A percentile compares a stretch with the other conserved stretches of the same genome.
Evolutionary conservation across 2,797 vertebrate species (phyloP).

Genomic region (Peromyscus nudipes): DNA sequence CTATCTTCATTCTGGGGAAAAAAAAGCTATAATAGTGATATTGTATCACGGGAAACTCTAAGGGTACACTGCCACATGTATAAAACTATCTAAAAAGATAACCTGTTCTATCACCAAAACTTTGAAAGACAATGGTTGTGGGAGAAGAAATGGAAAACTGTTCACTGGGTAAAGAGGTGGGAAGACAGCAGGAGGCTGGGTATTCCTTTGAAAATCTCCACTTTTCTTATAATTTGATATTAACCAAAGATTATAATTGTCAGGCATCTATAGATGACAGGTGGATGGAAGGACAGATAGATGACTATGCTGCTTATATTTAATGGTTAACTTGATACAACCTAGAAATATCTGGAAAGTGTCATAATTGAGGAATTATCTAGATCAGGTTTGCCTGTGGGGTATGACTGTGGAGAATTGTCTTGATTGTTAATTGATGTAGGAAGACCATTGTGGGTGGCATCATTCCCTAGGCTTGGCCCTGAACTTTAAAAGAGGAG

Average conservation of each 20-base stretch:
- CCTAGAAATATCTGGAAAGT: neutral
- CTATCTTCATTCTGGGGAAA: constrained; percentile 14
- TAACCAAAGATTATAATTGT: neutral
- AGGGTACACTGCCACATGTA: neutral
- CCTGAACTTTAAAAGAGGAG: neutral
- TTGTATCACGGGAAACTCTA: constrained; percentile 41
- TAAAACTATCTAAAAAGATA: constrained; percentile 49
- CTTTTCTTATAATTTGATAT: neutral
- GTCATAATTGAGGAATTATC: neutral
- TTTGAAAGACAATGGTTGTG: neutral
- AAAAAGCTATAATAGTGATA: neutral
- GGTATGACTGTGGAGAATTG: neutral
- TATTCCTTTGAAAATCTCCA: constrained; percentile 20
- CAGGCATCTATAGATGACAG: neutral
- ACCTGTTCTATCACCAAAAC: neutral
- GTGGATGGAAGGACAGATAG: too few species aligned
- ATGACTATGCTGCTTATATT: neutral
- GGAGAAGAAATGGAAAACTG: neutral
- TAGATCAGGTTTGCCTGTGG: neutral
- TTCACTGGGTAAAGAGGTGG: neutral
- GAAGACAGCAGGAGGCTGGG: neutral
- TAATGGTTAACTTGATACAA: neutral
- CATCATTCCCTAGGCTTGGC: neutral
- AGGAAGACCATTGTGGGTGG: neutral
- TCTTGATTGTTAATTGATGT: neutral